Conservation (phyloP, 2,888 invertebrate species). For the Rhingia campestris region DNA sequence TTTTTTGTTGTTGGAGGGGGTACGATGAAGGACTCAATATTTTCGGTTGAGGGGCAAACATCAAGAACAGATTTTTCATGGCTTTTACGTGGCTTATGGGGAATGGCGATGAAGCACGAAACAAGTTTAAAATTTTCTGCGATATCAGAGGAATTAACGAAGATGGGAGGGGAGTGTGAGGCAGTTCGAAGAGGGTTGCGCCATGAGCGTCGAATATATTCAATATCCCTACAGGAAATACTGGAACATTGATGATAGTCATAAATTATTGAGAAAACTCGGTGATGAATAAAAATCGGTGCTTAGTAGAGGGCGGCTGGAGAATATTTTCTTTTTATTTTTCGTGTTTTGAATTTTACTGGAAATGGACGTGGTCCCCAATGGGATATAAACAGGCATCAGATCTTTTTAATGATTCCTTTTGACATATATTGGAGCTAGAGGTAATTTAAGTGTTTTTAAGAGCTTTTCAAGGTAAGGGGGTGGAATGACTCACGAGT, state of each 20-base stretch:
- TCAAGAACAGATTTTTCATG: slow-evolving; percentile 56
- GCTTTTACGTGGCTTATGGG: slow-evolving; percentile 37
- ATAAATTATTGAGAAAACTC: slow-evolving; percentile 32
- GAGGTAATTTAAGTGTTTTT: too few relatives aligned
- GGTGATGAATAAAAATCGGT: slow-evolving; percentile 11
- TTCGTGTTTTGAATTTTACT: neutral
- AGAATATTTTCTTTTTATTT: neutral
- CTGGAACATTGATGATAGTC: slow-evolving; percentile 38
- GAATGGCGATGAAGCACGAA: slow-evolving; percentile 14
- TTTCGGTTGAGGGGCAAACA: slow-evolving; percentile 8
- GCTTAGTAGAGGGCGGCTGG: neutral
- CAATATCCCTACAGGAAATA: slow-evolving; percentile 2
- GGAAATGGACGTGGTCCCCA: neutral
- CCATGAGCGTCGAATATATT: too few relatives aligned
- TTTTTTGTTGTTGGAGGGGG: neutral
- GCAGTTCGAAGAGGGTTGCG: neutral
- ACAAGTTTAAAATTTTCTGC: slow-evolving; percentile 40
- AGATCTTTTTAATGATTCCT: too few relatives aligned
- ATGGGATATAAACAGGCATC: too few relatives aligned
- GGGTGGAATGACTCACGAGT: too few relatives aligned
- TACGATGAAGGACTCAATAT: slow-evolving; percentile 13
- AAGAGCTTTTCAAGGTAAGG: too few relatives aligned
- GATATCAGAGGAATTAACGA: slow-evolving; percentile 47
- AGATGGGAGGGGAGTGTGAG: neutral
- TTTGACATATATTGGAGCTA: too few relatives aligned